Conservation (phyloP, 2,797 vertebrate genomes). For the Carduelis carduelis region DNA sequence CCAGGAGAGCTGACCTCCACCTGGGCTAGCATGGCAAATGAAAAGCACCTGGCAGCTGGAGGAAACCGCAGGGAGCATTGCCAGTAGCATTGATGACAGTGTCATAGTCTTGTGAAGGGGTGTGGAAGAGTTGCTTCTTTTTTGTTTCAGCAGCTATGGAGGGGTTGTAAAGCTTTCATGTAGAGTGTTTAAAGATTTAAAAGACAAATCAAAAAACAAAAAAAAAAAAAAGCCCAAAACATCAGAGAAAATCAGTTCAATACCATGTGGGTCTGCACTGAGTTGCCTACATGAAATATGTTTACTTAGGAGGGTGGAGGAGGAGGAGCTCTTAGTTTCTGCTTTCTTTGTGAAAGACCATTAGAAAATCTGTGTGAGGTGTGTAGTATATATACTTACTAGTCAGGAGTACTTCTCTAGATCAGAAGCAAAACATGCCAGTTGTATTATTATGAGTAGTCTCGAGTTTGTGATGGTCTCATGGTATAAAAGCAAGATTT, state of each 20-base stretch:
- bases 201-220: not conserved
- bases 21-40: not conserved
- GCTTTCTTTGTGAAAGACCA: not conserved
- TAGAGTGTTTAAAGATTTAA: not conserved
- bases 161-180: not conserved
- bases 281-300: not conserved
- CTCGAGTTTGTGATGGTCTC: not conserved
- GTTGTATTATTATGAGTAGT: not conserved
- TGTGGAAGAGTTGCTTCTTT: not conserved
- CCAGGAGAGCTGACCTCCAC: not conserved
- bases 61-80: not conserved
- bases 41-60: not conserved
- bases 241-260: not conserved
- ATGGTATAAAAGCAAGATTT: not conserved
- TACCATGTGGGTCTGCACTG: not conserved
- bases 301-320: not conserved
- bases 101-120: not conserved
- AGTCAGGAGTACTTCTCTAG: not conserved
- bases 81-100: not conserved
- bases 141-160: not conserved
- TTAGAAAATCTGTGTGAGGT: not conserved
- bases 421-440: not conserved
- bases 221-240: not conserved
- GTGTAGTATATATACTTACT: not conserved
- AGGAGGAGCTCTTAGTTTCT: not conserved